Evolutionary conservation across 35 echinoderm and acorn worm species (phyloP), one percentile per base, ranked within the genome.

Genomic region (Stichopus chloronotus): DNA sequence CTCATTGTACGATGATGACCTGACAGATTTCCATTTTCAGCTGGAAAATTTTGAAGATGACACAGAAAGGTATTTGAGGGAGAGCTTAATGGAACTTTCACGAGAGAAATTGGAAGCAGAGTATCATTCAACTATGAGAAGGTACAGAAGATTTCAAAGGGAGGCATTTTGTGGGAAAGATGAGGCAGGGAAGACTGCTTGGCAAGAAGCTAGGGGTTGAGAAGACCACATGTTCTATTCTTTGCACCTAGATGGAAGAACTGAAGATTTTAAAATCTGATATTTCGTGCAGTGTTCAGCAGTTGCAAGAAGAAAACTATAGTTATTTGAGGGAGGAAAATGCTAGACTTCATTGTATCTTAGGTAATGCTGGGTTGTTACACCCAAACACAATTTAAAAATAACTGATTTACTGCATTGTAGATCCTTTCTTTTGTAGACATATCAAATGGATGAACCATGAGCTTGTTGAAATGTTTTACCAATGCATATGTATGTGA

Each of bases 21-120:
- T 24, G 7, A 72, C 65, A 60, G 61, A 89, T 22, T 89, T 89
- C 7, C 23, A 89, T 25, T 89, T 89, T 55, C 87, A 89, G 6
- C 14, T 89, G 22, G 57, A 43, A 53, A 89, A 89, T 72, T 89
- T 89, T 89, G 87, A 89, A 72, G 87, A 69, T 23, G 87, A 89
- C 65, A 89, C 87, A 30, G 87, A 89, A 11, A 65, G 65, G n/a
- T 89, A 72, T 16, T 53, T 89, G 21, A 89, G 87, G 55, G 59
- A 72, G 21, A 71, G 87, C 61, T 61, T 89, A 17, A 89, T 89
- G 87, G 87, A 89, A 71, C 87, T 89, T 72, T 72, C 87, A 7
- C 8, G 87, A 89, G 87, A 89, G 17, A 72, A 71, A 25, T 71
- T 89, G 59, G 87, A 89, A 17, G 87, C 59, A 60, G 10, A 89